Percentiles rank a stretch among this genome's conserved stretches.
Evolutionary conservation across 2,113 vertebrate species (phyloP).

Genomic region (Scatophagus argus): DNA sequence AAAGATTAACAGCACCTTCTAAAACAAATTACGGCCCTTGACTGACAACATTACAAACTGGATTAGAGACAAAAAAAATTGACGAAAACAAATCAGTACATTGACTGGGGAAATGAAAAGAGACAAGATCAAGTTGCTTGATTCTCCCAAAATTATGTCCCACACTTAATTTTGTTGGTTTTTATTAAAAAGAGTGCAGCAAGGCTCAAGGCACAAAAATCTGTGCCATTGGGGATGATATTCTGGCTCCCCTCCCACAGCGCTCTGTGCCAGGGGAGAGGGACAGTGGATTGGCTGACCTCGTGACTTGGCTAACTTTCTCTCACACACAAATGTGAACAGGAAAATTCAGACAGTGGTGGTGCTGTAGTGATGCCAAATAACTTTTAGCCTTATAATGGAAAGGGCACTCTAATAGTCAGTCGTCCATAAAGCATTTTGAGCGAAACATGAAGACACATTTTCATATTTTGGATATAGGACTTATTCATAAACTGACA

Average conservation of each 20-base stretch:
- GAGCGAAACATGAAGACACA: neutral
- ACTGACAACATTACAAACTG: neutral
- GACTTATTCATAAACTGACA: neutral
- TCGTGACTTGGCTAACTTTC: slow-evolving; percentile 21
- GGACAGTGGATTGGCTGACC: slow-evolving; percentile 26
- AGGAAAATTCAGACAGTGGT: neutral
- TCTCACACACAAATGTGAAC: slow-evolving; percentile 8
- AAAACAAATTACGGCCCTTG: neutral
- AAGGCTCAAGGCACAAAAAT: slow-evolving; percentile 26
- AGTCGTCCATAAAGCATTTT: neutral
- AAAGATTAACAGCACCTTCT: slow-evolving; percentile 9
- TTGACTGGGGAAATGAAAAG: neutral
- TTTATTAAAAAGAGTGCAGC: slow-evolving; percentile 32
- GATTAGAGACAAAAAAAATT: neutral
- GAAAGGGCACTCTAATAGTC: neutral
- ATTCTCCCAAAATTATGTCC: slow-evolving; percentile 19
- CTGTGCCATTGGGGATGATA: slow-evolving; percentile 17
- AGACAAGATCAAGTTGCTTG: slow-evolving; percentile 19
- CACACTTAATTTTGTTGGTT: slow-evolving; percentile 20
- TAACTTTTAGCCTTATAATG: slow-evolving; percentile 27
- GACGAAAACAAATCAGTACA: neutral
- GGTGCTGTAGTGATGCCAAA: slow-evolving; percentile 35
- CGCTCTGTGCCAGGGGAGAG: slow-evolving; percentile 29
- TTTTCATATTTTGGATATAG: too few species aligned
- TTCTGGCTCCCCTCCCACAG: slow-evolving; percentile 36